Conservation (phyloP, 2,797 vertebrate genomes). For the Bovichtus diacanthus region DNA sequence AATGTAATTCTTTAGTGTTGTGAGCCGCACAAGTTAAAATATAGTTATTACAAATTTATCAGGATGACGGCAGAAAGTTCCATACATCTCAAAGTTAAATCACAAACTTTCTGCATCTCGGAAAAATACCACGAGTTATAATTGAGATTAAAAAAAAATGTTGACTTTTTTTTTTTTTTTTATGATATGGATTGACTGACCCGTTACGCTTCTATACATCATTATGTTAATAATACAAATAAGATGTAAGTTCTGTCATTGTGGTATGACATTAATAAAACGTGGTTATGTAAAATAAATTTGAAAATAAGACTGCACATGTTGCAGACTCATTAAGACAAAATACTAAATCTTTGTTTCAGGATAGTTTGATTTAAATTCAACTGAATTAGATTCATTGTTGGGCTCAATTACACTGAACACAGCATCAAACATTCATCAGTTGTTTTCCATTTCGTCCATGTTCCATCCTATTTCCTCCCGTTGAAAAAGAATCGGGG, state of each 20-base stretch:
- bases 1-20: background rate
- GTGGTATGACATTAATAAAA: background rate
- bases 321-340: background rate
- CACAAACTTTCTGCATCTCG: background rate
- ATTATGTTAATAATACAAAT: background rate
- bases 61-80: background rate
- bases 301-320: background rate
- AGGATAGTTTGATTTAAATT: background rate
- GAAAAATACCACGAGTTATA: background rate
- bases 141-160: background rate
- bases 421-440: background rate
- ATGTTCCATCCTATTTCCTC: slow-evolving; percentile 9
- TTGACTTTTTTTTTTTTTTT: no score
- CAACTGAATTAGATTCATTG: background rate
- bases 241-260: background rate
- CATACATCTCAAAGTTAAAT: background rate
- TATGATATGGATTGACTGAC: background rate
- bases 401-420: background rate
- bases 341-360: no score
- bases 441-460: background rate
- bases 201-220: background rate
- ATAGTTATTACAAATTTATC: background rate
- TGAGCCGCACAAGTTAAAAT: background rate
- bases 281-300: background rate
- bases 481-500: background rate